These are phyloP conservation scores for Trachurus trachurus DNA, from an alignment of 2,797 vertebrate species.

Conservation along the genomic window DNA sequence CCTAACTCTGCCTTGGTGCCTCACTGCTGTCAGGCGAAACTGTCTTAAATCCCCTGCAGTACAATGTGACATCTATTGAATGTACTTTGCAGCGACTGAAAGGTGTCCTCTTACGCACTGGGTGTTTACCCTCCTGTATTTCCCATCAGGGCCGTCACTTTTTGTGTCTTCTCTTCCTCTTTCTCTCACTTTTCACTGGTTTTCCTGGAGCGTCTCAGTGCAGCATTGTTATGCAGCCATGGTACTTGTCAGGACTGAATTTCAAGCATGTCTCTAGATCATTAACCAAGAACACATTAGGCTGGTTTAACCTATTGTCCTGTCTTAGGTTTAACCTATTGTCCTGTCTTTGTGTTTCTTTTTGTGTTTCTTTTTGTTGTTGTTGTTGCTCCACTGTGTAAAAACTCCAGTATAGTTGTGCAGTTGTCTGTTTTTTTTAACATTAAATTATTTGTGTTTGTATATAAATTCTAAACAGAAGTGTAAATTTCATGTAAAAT, in stretches of 20 bases:
- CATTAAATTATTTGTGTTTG: constrained; percentile 82
- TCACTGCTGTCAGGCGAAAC: constrained; percentile 24
- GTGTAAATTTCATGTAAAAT: constrained; percentile 74
- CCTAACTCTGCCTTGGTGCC: constrained; percentile 29
- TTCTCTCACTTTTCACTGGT: constrained; percentile 17
- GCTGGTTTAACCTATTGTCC: constrained; percentile 52
- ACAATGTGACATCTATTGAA: constrained; percentile 43
- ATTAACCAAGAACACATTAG: constrained; percentile 49
- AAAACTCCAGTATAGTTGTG: constrained; percentile 69
- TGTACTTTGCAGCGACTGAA: constrained; percentile 35
- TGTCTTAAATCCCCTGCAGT: constrained; percentile 48
- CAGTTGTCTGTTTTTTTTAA: constrained; percentile 53
- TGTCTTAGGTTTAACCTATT: too few relatives aligned
- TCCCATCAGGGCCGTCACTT: constrained; percentile 14
- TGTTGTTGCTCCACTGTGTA: constrained; percentile 60
- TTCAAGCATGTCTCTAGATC: constrained; percentile 46
- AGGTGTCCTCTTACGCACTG: constrained; percentile 21
- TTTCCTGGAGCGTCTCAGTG: constrained; percentile 30
- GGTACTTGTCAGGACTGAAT: constrained; percentile 65
- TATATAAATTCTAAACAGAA: constrained; percentile 64
- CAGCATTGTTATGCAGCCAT: constrained; percentile 32
- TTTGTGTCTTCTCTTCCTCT: constrained; percentile 2
- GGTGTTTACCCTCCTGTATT: constrained; percentile 19
- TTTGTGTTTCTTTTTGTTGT: constrained; percentile 24
- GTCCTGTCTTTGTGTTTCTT: constrained; percentile 40